Percentiles rank a stretch among this genome's conserved stretches.
phyloP scores from a whole-genome alignment of 2,888 invertebrate species.

The Linnaemya vulpina region DNA sequence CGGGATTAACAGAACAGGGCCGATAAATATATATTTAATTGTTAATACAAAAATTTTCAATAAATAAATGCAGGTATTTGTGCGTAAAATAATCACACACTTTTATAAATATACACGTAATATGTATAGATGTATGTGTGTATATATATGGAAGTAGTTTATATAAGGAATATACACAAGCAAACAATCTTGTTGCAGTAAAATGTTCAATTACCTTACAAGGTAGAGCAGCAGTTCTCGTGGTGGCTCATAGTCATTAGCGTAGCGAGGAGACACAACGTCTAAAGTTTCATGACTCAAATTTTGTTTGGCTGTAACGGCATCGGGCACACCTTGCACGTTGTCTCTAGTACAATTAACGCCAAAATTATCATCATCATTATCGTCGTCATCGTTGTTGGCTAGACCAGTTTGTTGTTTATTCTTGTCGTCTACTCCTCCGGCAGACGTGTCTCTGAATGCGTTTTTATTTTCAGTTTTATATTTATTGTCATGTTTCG shows the following conservation, averaged over 20 bases:
- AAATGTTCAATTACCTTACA: conserved; percentile 84
- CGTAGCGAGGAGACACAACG: conserved; percentile 73
- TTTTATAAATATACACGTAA: too few species aligned
- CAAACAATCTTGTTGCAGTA: not conserved
- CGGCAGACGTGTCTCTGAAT: conserved; percentile 16
- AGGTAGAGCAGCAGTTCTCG: conserved; percentile 86
- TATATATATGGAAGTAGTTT: not conserved
- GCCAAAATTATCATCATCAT: conserved; percentile 33
- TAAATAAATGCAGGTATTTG: too few species aligned
- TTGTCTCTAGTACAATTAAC: conserved; percentile 26
- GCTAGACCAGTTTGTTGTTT: conserved; percentile 50
- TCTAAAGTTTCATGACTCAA: conserved; percentile 71
- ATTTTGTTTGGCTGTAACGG: conserved; percentile 65
- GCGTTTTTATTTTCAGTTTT: conserved; percentile 34
- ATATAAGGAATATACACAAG: too few species aligned
- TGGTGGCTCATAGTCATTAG: conserved; percentile 85
- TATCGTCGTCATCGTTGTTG: conserved; percentile 37
- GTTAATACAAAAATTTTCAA: too few species aligned
- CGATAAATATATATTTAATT: too few species aligned
- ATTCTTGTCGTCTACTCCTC: conserved; percentile 34
- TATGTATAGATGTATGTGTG: not conserved
- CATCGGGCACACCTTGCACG: conserved; percentile 65
- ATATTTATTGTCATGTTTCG: conserved; percentile 43
- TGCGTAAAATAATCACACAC: too few species aligned
- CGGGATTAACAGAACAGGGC: too few species aligned